Evolutionary conservation across 1,140 invertebrate species (phyloP).

Genomic region (Caenorhabditis briggsae): DNA sequence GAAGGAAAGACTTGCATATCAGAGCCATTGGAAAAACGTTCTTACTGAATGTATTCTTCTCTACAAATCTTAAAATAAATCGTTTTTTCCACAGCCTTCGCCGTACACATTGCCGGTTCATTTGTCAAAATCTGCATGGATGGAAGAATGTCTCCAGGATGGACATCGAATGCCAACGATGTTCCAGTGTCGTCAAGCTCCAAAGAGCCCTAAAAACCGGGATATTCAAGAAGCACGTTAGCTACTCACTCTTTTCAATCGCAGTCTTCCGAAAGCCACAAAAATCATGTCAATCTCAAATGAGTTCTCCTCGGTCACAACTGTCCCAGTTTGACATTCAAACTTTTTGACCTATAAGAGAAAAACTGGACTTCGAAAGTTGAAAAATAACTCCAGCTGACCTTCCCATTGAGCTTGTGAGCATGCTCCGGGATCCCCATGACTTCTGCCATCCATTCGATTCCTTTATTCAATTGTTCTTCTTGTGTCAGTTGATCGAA

Average conservation of each 20-base stretch:
- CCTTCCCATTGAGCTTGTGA: conserved; percentile 2
- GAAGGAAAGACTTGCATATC: not conserved
- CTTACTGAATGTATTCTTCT: conserved; percentile 68
- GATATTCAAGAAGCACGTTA: not conserved
- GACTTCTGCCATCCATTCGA: conserved; percentile 74
- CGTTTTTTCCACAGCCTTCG: conserved; percentile 74
- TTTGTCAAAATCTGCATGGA: conserved; percentile 80
- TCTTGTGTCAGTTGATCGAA: not conserved
- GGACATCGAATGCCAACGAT: conserved; percentile 17
- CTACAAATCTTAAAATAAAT: conserved; percentile 78
- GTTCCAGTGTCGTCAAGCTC: conserved; percentile 60
- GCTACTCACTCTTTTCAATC: not conserved
- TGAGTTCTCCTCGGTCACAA: conserved; percentile 71
- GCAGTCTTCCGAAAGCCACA: not conserved
- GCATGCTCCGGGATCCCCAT: conserved; percentile 65
- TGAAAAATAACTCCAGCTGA: not conserved
- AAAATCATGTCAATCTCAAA: conserved; percentile 69
- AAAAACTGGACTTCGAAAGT: conserved; percentile 31
- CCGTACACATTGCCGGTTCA: conserved; percentile 80
- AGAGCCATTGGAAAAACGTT: not conserved
- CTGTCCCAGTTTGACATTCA: conserved; percentile 69
- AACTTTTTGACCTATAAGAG: conserved; percentile 74
- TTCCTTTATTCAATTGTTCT: conserved; percentile 63
- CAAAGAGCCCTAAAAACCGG: conserved; percentile 62
- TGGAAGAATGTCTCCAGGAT: conserved; percentile 78